Evolutionary conservation across 2,797 vertebrate genomes (phyloP), one percentile per base, ranked within the genome.

Genomic region (Echeneis naucrates): DNA sequence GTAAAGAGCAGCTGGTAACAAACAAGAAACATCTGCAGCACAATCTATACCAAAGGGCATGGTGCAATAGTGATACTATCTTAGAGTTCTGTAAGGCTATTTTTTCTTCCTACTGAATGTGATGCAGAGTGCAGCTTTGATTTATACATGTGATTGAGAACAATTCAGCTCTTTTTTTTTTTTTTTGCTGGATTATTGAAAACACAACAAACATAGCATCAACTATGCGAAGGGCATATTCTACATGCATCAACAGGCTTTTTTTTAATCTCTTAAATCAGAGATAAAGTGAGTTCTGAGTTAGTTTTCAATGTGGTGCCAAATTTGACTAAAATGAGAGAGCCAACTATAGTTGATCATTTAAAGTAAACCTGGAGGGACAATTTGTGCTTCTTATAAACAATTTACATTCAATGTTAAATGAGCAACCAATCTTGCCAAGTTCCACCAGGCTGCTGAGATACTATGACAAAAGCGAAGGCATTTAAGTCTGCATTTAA

Each of bases 361-460:
- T 21, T 19, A 11, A 7, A 30, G 30, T 30, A 30, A 51, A 27
- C 6, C 9, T 5, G 11, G 19, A n/a, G 32, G 16, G 11, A 32
- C 17, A 40, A 50, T 45, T 33, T 44, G 17, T 47, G 14, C 24
- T 32, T 50, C 21, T 19, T 33, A 45, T 33, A 12, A 26, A 60
- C 33, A 42, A 44, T 52, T 47, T 5, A 45, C 8, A 21, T 60
- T 35, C 45, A 27, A 8, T 48, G 45, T 48, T 33, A 47, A 56
- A 35, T 37, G 30, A 37, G 2, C 0, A 14, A 35, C 4, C n/a
- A 8, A 53, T 53, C 27, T 40, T 6, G n/a, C 4, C 68, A 48
- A 23, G 63, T 77, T 64, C 30, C 16, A 52, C 58, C 57, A 45
- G 42, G 65, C 57, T 30, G 17, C n/a, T 40, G 37, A 47, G 58